These are phyloP conservation scores for Dolichoris vasculosae DNA, from an alignment of 1,140 invertebrate species.

Conservation along the genomic window DNA sequence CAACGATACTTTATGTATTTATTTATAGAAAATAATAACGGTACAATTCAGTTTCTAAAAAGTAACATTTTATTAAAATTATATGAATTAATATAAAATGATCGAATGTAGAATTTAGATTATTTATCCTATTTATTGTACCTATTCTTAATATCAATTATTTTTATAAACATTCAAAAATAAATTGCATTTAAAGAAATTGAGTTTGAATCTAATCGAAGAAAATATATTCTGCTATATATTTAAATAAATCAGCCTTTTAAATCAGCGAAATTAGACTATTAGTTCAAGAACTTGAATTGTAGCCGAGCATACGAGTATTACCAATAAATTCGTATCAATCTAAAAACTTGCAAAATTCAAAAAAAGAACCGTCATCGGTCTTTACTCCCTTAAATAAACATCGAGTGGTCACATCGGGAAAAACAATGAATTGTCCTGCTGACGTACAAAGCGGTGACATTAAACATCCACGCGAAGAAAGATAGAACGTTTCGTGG, in stretches of 20 bases:
- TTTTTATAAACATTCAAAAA: not conserved
- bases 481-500: not conserved
- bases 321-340: not conserved
- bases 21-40: too few species aligned
- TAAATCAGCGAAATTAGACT: not conserved
- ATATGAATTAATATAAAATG: too few species aligned
- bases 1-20: too few species aligned
- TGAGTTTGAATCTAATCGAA: not conserved
- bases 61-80: too few species aligned
- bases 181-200: not conserved
- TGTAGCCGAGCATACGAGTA: not conserved
- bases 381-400: conserved; percentile 1
- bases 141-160: not conserved
- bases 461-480: not conserved
- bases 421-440: conserved; percentile 18
- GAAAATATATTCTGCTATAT: not conserved
- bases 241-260: not conserved
- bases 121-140: not conserved
- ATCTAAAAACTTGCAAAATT: not conserved
- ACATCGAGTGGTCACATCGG: not conserved
- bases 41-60: too few species aligned
- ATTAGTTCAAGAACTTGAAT: not conserved
- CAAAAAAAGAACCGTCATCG: not conserved
- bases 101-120: too few species aligned
- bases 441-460: not conserved